Evolutionary conservation across 2,113 vertebrate species (phyloP).

Genomic region (Petrocephalus zakoni): DNA sequence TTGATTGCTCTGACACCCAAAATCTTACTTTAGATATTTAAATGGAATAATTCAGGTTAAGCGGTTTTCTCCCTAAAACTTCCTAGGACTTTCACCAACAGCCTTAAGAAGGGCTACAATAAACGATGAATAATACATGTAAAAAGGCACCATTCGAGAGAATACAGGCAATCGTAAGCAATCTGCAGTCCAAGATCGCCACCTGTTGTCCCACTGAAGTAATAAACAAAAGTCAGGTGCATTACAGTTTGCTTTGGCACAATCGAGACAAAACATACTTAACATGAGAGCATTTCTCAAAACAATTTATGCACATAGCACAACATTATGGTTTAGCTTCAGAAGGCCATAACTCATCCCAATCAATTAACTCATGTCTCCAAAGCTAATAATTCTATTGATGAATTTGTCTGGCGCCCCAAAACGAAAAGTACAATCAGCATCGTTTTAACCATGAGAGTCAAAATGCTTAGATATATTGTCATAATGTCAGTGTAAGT

Average conservation of each 20-base stretch:
- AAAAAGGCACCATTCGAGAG: neutral
- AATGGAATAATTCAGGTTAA: neutral
- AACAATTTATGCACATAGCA: neutral
- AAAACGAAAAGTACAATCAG: no score
- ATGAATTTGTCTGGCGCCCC: no score
- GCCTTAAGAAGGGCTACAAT: neutral
- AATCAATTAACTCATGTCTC: neutral
- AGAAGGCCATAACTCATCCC: neutral
- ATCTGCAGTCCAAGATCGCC: conserved; percentile 6
- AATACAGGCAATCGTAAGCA: neutral
- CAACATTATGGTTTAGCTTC: neutral
- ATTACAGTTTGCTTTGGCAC: neutral
- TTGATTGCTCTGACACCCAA: neutral
- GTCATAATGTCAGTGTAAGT: no score
- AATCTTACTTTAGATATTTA: neutral
- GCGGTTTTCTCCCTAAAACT: neutral
- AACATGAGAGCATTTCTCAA: neutral
- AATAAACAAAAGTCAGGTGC: neutral
- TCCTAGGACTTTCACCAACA: neutral
- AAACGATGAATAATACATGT: neutral
- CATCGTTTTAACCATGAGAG: no score
- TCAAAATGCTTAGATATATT: no score
- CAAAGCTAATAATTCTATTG: neutral
- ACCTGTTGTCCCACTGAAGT: conserved; percentile 8
- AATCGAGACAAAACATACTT: neutral